phyloP scores from a whole-genome alignment of 2,113 vertebrate genomes.

The Cephalopterus ornatus region DNA sequence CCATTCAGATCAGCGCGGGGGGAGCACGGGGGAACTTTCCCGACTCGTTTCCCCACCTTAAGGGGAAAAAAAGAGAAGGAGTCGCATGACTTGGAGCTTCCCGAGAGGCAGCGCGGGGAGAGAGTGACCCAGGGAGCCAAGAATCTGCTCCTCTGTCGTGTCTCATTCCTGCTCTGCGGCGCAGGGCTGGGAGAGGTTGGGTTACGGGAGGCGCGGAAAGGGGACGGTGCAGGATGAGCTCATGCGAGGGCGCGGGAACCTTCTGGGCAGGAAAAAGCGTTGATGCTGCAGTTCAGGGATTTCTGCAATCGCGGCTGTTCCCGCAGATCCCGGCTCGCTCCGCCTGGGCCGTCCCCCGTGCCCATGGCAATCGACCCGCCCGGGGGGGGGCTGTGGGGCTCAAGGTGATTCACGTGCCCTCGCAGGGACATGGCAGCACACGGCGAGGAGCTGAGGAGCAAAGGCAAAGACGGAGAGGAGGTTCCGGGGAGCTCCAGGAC shows the following conservation, averaged over 20 bases:
- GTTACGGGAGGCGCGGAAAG: constrained; percentile 5
- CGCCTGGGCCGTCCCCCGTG: background rate
- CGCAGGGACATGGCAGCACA: background rate
- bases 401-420: background rate
- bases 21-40: background rate
- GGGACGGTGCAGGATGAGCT: constrained; percentile 23
- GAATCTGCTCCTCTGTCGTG: background rate
- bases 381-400: background rate
- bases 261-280: constrained; percentile 1
- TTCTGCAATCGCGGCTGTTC: background rate
- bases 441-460: background rate
- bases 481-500: background rate
- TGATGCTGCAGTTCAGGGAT: constrained; percentile 1
- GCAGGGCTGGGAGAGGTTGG: background rate
- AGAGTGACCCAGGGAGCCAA: background rate
- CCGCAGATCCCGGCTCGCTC: background rate
- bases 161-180: background rate
- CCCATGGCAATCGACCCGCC: background rate
- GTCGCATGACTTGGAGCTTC: background rate
- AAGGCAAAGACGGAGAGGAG: background rate
- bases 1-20: background rate
- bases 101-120: background rate
- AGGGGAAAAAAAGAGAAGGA: background rate
- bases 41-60: background rate
- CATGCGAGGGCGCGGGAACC: background rate